Base-by-base conservation (phyloP, 2,113 vertebrate genomes). In the Cygnus buccinator region DNA sequence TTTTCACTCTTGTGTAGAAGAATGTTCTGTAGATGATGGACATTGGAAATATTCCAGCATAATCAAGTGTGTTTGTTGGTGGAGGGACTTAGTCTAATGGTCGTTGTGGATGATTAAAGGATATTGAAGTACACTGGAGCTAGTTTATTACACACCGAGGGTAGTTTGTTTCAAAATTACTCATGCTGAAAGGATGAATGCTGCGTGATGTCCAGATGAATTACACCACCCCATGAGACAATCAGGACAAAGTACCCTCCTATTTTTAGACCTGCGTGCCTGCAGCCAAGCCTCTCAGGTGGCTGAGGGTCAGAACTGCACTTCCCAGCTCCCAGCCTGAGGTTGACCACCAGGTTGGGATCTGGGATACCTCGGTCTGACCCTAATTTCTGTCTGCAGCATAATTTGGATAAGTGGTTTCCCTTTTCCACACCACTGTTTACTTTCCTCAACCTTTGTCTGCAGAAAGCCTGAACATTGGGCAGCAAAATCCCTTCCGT, bases 81-180 rank as follows among this genome's bases (percentile, higher is more conserved):
- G 62, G 81, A 57, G 37, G 67, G 21, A 91, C 77, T 50, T 78
- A 78, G 14, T 61, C 52, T 76, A 75, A 76, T 76, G 63, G 55
- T 81, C 41, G 63, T 67, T 23, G 82, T 2, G 46, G 44, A 31
- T 82, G 41, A 74, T 86, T 86, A 89, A 85, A 93, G 48, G 39
- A 57, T 87, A 31, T 35, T 81, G 58, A 78, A 89, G 92, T 52
- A 61, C 16, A 35, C 35, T 61, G 66, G 18, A 76, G 84, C 28
- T 43, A 0, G 0, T 50, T 50, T 50, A 50, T 23, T 50, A 50
- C 48, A 50, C 46, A 4, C 52, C 1, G 0, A 26, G 23, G 39
- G 3, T 67, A 14, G 33, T 89, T 92, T 92, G 44, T 78, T 78
- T 79, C 77, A 52, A 52, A 84, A 35, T 61, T 71, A 54, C 43